A percentile compares a stretch with the other conserved stretches of the same genome.
Evolutionary conservation across 2,797 vertebrate genomes (phyloP).

Genomic region (Onychomys leucogaster): DNA sequence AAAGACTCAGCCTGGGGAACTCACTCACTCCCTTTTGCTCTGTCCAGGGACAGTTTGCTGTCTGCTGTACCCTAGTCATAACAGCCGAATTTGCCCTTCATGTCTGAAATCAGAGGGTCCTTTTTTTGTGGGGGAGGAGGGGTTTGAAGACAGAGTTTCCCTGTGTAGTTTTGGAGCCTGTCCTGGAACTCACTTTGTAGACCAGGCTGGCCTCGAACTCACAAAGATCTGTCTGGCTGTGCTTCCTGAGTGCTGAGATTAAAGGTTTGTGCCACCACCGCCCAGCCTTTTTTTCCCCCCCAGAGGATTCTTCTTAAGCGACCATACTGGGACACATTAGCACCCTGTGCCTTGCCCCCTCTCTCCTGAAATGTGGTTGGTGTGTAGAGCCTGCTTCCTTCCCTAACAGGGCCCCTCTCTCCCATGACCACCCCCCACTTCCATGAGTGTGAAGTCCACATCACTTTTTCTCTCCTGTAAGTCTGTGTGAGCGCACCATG

Average conservation of each 20-base stretch:
- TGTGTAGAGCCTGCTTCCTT: background rate
- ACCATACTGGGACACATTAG: background rate
- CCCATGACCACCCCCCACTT: rapidly evolving
- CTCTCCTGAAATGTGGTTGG: background rate
- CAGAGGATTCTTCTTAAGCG: rapidly evolving
- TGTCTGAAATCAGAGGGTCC: background rate
- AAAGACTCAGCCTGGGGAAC: background rate
- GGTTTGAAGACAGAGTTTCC: too few relatives aligned
- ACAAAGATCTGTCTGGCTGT: too few relatives aligned
- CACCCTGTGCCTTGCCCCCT: background rate
- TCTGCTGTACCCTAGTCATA: background rate
- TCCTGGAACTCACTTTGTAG: too few relatives aligned
- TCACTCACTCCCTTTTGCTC: background rate
- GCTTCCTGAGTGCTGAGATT: too few relatives aligned
- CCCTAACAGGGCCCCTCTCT: background rate
- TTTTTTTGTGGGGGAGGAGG: too few relatives aligned
- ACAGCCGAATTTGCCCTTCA: background rate
- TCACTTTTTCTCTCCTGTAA: background rate
- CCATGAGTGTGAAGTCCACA: rapidly evolving
- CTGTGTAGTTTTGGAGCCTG: too few relatives aligned
- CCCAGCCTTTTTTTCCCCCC: too few relatives aligned
- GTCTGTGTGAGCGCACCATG: background rate
- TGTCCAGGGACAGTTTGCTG: background rate
- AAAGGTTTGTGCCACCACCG: too few relatives aligned
- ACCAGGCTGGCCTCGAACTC: too few relatives aligned